Evolutionary conservation across 2,888 invertebrate genomes (phyloP).

Genomic region (Drosophila meridiana): DNA sequence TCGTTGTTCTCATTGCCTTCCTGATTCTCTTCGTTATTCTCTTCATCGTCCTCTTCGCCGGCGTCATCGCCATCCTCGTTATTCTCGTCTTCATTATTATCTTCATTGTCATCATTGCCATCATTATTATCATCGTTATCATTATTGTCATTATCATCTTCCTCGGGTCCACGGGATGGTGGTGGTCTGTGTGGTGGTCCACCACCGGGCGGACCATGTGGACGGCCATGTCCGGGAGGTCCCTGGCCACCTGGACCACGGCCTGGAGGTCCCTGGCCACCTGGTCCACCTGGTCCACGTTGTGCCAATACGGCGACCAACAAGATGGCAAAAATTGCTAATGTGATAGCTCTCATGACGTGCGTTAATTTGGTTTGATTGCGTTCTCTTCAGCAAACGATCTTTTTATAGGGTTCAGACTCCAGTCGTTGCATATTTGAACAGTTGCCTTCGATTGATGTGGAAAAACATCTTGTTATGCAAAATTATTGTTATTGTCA

Average conservation of each 20-base stretch:
- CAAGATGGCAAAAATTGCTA: conserved; percentile 52
- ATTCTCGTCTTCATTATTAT: not conserved
- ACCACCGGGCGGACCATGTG: not conserved
- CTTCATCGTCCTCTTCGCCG: not conserved
- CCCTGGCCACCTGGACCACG: conserved; percentile 3
- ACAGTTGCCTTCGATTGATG: conserved; percentile 36
- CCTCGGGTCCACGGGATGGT: conserved; percentile 13
- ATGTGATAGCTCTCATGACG: conserved; percentile 53
- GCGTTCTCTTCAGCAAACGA: not conserved
- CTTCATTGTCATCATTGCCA: not conserved
- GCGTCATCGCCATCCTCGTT: not conserved
- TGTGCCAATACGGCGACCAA: conserved; percentile 51
- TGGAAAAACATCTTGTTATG: conserved; percentile 16
- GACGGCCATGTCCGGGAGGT: conserved; percentile 5
- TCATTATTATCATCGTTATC: not conserved
- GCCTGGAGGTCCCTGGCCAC: conserved; percentile 11
- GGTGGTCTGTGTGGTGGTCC: conserved; percentile 5
- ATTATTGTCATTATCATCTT: conserved; percentile 11
- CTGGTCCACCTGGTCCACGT: conserved; percentile 1
- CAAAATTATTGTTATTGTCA: conserved; percentile 12
- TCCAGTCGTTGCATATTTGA: conserved; percentile 31
- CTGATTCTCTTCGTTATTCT: conserved; percentile 4
- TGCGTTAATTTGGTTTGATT: not conserved
- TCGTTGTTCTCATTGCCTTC: not conserved
- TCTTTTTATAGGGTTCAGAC: conserved; percentile 44